phyloP scores from a whole-genome alignment of 2,797 vertebrate species.

The Pelobates cultripes region DNA sequence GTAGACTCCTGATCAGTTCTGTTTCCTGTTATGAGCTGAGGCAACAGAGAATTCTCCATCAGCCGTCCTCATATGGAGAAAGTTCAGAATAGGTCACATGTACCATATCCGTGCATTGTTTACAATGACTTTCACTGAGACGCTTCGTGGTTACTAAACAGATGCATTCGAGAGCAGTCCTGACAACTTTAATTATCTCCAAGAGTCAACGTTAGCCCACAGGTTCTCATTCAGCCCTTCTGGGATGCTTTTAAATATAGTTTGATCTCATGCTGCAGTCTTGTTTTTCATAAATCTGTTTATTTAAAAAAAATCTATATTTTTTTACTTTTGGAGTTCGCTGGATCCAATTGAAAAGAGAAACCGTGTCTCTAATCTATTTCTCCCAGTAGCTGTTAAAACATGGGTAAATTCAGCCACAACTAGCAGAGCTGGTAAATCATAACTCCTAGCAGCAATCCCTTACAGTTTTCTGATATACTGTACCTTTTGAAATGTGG shows the following conservation, averaged over 20 bases:
- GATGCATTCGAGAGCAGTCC: constrained; percentile 20
- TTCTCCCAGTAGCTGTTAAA: no score
- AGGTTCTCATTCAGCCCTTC: neutral
- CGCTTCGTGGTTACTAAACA: constrained; percentile 29
- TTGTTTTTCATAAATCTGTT: neutral
- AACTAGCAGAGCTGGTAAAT: no score
- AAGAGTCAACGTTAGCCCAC: constrained; percentile 18
- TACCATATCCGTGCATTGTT: constrained; percentile 26
- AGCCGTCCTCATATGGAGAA: constrained; percentile 20
- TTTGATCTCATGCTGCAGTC: constrained; percentile 10
- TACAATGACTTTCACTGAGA: constrained; percentile 49
- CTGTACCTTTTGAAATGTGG: no score
- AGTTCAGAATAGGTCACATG: constrained; percentile 28
- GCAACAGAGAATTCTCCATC: constrained; percentile 11
- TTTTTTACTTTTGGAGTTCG: no score
- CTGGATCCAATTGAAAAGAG: no score
- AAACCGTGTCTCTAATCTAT: no score
- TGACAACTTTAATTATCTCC: constrained; percentile 32
- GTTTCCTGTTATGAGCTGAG: constrained; percentile 20
- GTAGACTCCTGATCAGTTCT: constrained; percentile 23
- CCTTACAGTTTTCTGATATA: no score
- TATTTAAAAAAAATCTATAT: constrained; percentile 1
- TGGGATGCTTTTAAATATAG: constrained; percentile 7
- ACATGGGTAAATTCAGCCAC: no score
- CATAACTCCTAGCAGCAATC: no score